A percentile compares a stretch with the other conserved stretches of the same genome.
These are phyloP conservation scores for Cygnus atratus DNA, from an alignment of 2,113 vertebrate species.

Conservation along the genomic window DNA sequence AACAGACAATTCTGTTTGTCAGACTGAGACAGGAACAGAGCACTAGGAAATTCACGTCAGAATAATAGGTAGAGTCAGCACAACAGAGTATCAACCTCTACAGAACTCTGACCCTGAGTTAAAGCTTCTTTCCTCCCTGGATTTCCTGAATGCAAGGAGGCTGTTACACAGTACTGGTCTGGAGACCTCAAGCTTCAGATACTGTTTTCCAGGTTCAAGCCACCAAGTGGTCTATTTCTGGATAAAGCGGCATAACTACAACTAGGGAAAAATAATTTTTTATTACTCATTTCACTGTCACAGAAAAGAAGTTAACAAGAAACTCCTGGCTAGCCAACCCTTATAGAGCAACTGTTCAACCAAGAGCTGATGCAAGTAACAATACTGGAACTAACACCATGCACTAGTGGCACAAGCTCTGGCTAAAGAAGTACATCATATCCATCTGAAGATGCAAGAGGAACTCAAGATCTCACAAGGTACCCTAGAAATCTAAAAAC, in stretches of 20 bases:
- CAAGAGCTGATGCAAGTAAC: neutral
- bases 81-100: neutral
- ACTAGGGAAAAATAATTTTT: neutral
- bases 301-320: neutral
- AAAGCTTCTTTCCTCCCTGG: constrained; percentile 36
- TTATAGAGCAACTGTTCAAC: neutral
- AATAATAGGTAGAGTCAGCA: constrained; percentile 35
- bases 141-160: constrained; percentile 2
- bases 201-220: neutral
- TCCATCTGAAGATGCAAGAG: neutral
- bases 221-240: neutral
- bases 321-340: neutral
- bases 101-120: constrained; percentile 35
- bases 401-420: neutral
- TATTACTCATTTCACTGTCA: neutral
- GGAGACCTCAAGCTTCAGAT: neutral
- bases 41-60: constrained; percentile 26
- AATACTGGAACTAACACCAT: neutral
- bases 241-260: neutral
- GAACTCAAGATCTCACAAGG: neutral
- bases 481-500: neutral
- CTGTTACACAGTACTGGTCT: neutral
- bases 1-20: constrained; percentile 12
- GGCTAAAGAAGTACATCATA: neutral
- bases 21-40: neutral